Base-by-base conservation (phyloP, 1,140 invertebrate genomes). In the Trinorchestia longiramus region DNA sequence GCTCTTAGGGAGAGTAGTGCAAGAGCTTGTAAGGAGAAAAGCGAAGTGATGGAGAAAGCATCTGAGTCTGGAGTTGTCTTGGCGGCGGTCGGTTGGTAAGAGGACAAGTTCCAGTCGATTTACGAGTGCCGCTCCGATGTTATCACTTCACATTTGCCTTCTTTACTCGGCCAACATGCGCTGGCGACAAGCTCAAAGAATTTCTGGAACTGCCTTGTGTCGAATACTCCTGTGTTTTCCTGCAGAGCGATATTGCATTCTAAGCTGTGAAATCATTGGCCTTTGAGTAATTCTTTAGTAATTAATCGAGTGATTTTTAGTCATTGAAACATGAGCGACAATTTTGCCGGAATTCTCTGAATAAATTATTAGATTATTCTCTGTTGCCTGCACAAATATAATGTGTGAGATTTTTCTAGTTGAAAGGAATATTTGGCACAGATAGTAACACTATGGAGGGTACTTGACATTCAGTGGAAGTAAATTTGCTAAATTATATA, bases 141-240 rank as follows among this genome's bases (percentile, higher is more conserved):
- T 90, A 90, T 90, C 88, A 43, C 88, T 90, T 42, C 88, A 90
- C 88, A 90, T 90, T 90, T 90, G 88, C 88, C 88, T 90, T 90
- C 88, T 90, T 90, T 90, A 90, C 88, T 19, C 88, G 88, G 36
- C 88, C 88, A 43, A 90, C 88, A 42, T 90, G 88, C 88, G 88
- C 88, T 42, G 88, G 43, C 6, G 88, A 90, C 88, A 43, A 90
- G 88, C n/a, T 90, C 4, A 15, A 42, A 41, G 88, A 90, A 90
- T 90, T 90, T 90, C 88, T 90, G 88, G 6, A 23, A 15, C 62
- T 43, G 28, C 36, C 88, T 43, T 90, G 88, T 28, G 41, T 8
- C 88, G 3, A 28, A 42, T 36, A 28, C 41, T 90, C 88, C 43
- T 8, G 8, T 41, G 88, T 28, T 77, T 77, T 77, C 62, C 62